A percentile compares a stretch with the other conserved stretches of the same genome.
These are phyloP conservation scores for Oncorhynchus keta DNA, from an alignment of 2,113 vertebrate species.

Conservation along the genomic window DNA sequence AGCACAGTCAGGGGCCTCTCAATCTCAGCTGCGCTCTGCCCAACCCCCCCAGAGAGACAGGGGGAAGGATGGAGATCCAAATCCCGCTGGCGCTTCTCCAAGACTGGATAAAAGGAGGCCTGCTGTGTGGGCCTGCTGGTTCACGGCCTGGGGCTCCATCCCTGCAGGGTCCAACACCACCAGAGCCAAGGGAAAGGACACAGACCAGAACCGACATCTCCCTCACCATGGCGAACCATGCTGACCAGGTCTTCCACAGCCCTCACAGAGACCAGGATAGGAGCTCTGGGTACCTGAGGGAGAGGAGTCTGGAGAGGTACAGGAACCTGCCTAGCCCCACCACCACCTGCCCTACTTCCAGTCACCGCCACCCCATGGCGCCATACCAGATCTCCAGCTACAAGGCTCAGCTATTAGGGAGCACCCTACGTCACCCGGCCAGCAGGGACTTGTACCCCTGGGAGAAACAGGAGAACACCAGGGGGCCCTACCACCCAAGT, in stretches of 20 bases:
- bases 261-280: slow-evolving; percentile 13
- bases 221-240: slow-evolving; percentile 4
- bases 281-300: slow-evolving; percentile 5
- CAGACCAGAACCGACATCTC: not conserved
- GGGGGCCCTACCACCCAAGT: slow-evolving; percentile 17
- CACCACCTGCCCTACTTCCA: not conserved
- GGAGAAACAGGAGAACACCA: slow-evolving; percentile 5
- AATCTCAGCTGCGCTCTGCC: slow-evolving; percentile 16
- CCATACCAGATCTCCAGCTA: slow-evolving; percentile 12
- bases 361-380: not conserved
- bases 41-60: slow-evolving; percentile 23
- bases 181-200: not conserved
- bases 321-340: not conserved
- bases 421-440: slow-evolving; percentile 5
- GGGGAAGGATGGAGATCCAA: slow-evolving; percentile 71
- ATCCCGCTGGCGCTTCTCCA: slow-evolving; percentile 70
- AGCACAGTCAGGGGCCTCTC: not conserved
- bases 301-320: not conserved
- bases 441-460: slow-evolving; percentile 1
- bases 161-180: not conserved
- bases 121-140: slow-evolving; percentile 33
- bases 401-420: slow-evolving; percentile 11
- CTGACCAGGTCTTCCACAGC: slow-evolving; percentile 26
- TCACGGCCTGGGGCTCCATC: not conserved
- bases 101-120: slow-evolving; percentile 53